Base-by-base conservation (phyloP, 2,888 invertebrate genomes). In the Dascillus cervinus region DNA sequence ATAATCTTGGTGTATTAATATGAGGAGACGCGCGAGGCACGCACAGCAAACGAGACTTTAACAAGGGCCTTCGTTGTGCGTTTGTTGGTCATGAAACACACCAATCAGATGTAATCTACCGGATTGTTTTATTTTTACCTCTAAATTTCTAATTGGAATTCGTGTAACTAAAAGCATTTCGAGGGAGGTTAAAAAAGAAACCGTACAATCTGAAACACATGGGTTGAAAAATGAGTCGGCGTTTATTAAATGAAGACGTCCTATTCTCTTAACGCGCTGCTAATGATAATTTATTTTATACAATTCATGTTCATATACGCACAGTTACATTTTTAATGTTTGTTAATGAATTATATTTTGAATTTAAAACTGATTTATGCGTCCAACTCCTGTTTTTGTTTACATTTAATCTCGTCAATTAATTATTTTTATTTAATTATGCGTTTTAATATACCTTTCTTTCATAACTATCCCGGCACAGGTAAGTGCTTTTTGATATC, bases 1-100 rank as follows among this genome's bases (percentile, higher is more conserved):
- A 63, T 63, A 62, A 61, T 62, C 58, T 57, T 52, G 49, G 41
- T 47, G 50, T 56, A 58, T 57, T 60, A 60, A 57, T 60, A 58
- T 52, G 49, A 47, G 46, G 47, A 44, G 47, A 50, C 45, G 49
- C 47, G 50, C 42, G 42, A 50, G 49, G 41, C 17, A 17, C 43
- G 37, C 34, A 40, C 33, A 34, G 36, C 29, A 47, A 47, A 47
- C 44, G 47, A 53, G 55, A 53, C 44, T 55, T 53, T 55, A 57
- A 55, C 55, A 49, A 55, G 51, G 47, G 50, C 43, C 47, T 47
- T 17, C 17, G 17, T 17, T 17, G 17, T 17, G 17, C 8, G 4
- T 4, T 17, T 17, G 17, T 17, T 6, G 8, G 17, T 8, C 17
- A 17, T 6, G 8, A 17, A 17, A 17, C 8, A 17, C 17, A 17